Evolutionary conservation across 2,797 vertebrate species (phyloP), one percentile per base, ranked within the genome.

Genomic region (Aeoliscus strigatus): DNA sequence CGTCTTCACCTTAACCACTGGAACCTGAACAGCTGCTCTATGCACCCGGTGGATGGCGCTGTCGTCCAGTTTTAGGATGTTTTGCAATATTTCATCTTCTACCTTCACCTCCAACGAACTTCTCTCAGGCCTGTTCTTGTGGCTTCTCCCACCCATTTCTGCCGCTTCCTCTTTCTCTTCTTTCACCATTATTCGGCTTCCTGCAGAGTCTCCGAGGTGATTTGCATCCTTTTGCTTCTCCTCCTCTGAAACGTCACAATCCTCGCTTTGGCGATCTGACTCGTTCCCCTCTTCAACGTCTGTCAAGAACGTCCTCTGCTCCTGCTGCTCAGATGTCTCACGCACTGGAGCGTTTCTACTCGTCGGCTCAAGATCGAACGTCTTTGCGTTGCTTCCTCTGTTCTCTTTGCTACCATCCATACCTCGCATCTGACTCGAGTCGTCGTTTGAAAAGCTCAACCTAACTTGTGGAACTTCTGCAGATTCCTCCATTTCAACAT

Each of bases 51-150:
- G 2, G 18, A 33, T 55, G 14, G 11, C 9, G 7, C 62, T 74
- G 14, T 59, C 63, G 6, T 64, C 59, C 10, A 39, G 37, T 40
- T 39, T 12, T 6, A 36, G 33, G 13, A 31, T 33, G 1, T 28
- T 23, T 6, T 0, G 27, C 2, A 54, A 41, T 2, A 51, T 42
- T n/a, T 60, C 14, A 2, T 74, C 29, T 31, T 76, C 54, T 24
- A 55, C 25, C 7, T 30, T 72, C 1, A 44, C 63, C 14, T 80
- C 51, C 28, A 51, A 29, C 0, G 7, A 59, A 9, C 33, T 55
- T 1, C 23, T 39, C 21, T 66, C 17, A 6, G 70, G 40, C 1
- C 34, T 47, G 3, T 52, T 70, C 2, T 31, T 6, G 4, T 38
- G 27, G 25, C 32, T 21, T 39, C 18, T 21, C 18, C 18, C 18